Percentiles rank a stretch among this genome's conserved stretches.
These are phyloP conservation scores for Drosophila cognata DNA, from an alignment of 2,888 invertebrate genomes.

Conservation along the genomic window DNA sequence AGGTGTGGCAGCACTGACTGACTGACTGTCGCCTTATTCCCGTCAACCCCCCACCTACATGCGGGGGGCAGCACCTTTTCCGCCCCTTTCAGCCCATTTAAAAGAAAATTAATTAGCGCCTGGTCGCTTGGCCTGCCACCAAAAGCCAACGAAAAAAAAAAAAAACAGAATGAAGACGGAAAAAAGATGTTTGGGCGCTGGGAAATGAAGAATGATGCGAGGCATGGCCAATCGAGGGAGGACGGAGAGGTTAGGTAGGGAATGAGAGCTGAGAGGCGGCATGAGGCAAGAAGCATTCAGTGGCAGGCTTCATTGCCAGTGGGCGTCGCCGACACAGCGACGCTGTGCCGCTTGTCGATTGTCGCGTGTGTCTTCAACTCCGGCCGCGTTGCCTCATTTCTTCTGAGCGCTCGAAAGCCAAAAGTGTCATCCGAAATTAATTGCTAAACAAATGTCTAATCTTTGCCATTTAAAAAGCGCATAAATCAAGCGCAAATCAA, in stretches of 20 bases:
- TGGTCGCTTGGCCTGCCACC: constrained; percentile 65
- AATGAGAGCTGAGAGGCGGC: constrained; percentile 4
- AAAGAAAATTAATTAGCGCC: constrained; percentile 82
- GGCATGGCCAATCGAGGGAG: constrained; percentile 1
- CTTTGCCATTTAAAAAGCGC: constrained; percentile 81
- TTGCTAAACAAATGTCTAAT: constrained; percentile 82
- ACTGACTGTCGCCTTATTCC: constrained; percentile 51
- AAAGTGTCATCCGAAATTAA: constrained; percentile 78
- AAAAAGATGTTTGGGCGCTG: constrained; percentile 47
- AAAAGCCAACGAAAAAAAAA: constrained; percentile 43
- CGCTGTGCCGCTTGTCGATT: constrained; percentile 2
- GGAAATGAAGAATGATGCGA: constrained; percentile 25
- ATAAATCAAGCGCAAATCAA: constrained; percentile 78
- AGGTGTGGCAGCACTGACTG: constrained; percentile 58
- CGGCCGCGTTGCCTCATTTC: constrained; percentile 32
- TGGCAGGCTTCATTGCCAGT: constrained; percentile 31
- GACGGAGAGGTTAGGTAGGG: background rate
- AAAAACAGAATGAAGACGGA: constrained; percentile 35
- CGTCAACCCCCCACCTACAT: constrained; percentile 8
- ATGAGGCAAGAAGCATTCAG: constrained; percentile 1
- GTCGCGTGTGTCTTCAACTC: constrained; percentile 45
- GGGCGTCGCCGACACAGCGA: constrained; percentile 33
- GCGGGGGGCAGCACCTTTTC: constrained; percentile 29
- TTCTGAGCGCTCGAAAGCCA: constrained; percentile 41
- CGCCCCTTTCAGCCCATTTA: constrained; percentile 57